Evolutionary conservation across 1,140 invertebrate genomes (phyloP), one percentile per base, ranked within the genome.

Genomic region (Lineus longissimus): DNA sequence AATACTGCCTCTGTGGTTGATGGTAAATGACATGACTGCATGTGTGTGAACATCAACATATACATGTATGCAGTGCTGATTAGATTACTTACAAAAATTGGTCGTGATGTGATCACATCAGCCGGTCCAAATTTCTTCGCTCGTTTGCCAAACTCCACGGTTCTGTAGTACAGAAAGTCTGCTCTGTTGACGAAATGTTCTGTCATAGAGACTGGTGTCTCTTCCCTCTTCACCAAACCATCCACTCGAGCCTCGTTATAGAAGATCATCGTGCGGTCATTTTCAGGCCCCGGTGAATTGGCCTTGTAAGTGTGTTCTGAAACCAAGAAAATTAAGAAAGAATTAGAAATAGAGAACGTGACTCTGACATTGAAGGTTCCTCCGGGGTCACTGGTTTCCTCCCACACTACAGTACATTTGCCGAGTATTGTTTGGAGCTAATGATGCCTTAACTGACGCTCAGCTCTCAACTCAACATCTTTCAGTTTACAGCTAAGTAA

Each of bases 231-330:
- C 1, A 78, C 75, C 25, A 92, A 81, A 64, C 88, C 87, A 77
- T 92, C 90, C 6, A 86, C 77, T 22, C 90, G 83, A 1, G 86
- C 85, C 45, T 86, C 81, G 61, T 87, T 79, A 70, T 88, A 90
- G 80, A 91, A 93, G 61, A 88, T 82, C 69, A 94, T 78, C 0
- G 81, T 85, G 60, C 89, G 82, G 30, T 86, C 83, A 15, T 81
- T 84, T 64, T 89, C 86, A 9, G 87, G 76, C 2, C 78, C 78
- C 13, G 80, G 81, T 7, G 81, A 80, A 41, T 82, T 77, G 0
- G 82, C 76, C 43, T 76, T 78, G 70, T 88, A 90, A 23, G 77
- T 76, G 76, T 91, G 88, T 61, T 87, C 89, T 90, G 68, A 36
- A 80, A 73, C 68, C 65, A 57, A 59, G 0, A 67, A 68, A 31